Evolutionary conservation across 2,113 vertebrate species (phyloP).

Genomic region (Ctenodactylus gundi): DNA sequence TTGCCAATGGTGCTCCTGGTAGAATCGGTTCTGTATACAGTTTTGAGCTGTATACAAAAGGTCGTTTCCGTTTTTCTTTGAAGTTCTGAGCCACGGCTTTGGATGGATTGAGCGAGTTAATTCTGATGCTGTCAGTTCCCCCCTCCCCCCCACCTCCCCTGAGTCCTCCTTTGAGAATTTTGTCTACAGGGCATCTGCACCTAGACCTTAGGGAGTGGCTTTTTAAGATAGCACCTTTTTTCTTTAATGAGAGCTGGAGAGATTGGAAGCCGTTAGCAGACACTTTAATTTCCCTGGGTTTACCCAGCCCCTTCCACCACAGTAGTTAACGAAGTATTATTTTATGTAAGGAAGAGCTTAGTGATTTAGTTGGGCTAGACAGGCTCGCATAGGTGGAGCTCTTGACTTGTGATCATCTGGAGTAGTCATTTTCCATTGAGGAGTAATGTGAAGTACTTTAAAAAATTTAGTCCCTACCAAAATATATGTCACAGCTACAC

Average conservation of each 20-base stretch:
- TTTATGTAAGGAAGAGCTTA: neutral
- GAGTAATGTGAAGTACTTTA: neutral
- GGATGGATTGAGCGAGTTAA: neutral
- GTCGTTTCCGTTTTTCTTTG: neutral
- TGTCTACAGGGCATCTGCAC: neutral
- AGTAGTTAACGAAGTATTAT: neutral
- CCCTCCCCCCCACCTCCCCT: too few relatives aligned
- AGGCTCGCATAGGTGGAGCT: neutral
- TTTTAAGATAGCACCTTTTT: neutral
- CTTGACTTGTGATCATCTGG: neutral
- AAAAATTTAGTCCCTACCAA: neutral
- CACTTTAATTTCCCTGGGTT: neutral
- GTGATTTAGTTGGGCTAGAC: neutral
- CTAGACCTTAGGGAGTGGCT: neutral
- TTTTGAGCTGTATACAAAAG: neutral
- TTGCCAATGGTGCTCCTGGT: neutral
- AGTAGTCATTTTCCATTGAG: neutral
- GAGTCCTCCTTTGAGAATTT: neutral
- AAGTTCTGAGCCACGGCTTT: constrained; percentile 25
- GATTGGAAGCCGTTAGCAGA: neutral
- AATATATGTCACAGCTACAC: neutral
- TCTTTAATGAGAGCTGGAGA: neutral
- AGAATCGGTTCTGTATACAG: neutral
- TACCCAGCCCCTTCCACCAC: neutral
- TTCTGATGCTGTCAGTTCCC: neutral